These are phyloP conservation scores for Masnerella sp. DNA, from an alignment of 2,888 invertebrate genomes.

Conservation along the genomic window DNA sequence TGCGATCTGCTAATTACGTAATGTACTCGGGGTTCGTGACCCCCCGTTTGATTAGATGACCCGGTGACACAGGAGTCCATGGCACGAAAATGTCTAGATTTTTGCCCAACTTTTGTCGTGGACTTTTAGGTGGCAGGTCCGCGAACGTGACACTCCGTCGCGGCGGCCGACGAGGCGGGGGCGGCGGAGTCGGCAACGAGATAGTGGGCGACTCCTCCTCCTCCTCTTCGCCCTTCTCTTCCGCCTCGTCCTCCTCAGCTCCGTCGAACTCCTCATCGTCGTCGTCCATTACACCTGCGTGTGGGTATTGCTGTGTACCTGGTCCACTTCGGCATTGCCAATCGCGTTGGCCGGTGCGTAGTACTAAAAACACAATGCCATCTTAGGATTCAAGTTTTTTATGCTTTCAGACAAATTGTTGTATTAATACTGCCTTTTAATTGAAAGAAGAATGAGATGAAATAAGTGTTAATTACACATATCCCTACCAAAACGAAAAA, in stretches of 20 bases:
- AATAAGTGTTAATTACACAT: too few species aligned
- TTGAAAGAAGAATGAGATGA: too few species aligned
- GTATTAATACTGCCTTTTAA: too few species aligned
- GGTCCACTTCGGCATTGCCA: constrained; percentile 84
- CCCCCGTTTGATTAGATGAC: constrained; percentile 69
- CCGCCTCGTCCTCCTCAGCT: too few species aligned
- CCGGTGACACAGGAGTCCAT: constrained; percentile 75
- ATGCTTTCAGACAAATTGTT: too few species aligned
- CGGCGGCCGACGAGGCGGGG: constrained; percentile 71
- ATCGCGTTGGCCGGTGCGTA: constrained; percentile 90
- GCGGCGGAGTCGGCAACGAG: constrained; percentile 72
- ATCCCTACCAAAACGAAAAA: too few species aligned
- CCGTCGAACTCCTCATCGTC: too few species aligned
- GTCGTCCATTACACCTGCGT: constrained; percentile 87
- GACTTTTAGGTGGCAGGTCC: constrained; percentile 72
- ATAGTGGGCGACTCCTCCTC: constrained; percentile 68
- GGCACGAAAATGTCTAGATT: constrained; percentile 74
- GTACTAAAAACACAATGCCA: constrained; percentile 82
- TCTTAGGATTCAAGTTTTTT: too few species aligned
- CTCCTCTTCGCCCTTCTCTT: constrained; percentile 21
- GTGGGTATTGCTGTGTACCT: constrained; percentile 90
- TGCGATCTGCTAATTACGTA: constrained; percentile 64
- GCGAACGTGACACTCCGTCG: constrained; percentile 76
- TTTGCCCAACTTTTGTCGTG: constrained; percentile 63
- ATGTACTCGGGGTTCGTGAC: constrained; percentile 74